These are phyloP conservation scores for Alfaro cultratus DNA, from an alignment of 2,797 vertebrate genomes.

Conservation along the genomic window DNA sequence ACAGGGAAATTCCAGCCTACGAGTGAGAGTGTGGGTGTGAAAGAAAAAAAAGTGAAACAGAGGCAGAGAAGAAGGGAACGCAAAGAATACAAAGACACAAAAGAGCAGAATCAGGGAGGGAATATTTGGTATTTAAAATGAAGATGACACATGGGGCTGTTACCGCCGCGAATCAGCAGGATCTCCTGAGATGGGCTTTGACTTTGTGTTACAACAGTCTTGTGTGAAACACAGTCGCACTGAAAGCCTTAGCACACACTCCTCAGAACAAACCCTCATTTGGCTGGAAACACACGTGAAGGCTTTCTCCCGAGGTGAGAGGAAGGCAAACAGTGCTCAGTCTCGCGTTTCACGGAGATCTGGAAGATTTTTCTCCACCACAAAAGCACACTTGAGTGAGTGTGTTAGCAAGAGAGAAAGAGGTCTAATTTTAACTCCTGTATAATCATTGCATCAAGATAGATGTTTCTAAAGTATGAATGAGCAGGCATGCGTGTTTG, in stretches of 20 bases:
- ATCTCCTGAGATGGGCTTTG: slow-evolving; percentile 60
- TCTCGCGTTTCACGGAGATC: slow-evolving; percentile 51
- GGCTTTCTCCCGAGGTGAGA: slow-evolving; percentile 46
- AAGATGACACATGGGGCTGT: slow-evolving; percentile 63
- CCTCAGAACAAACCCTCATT: slow-evolving; percentile 38
- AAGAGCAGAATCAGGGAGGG: slow-evolving; percentile 45
- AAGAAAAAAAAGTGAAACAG: slow-evolving; percentile 18
- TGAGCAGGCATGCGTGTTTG: slow-evolving; percentile 15
- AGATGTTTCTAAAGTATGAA: slow-evolving; percentile 28
- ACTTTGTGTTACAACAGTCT: slow-evolving; percentile 62
- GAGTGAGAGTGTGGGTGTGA: slow-evolving; percentile 53
- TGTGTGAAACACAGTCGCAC: slow-evolving; percentile 38
- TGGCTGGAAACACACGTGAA: slow-evolving; percentile 42
- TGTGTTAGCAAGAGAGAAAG: slow-evolving; percentile 4
- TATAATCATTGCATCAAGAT: slow-evolving; percentile 39
- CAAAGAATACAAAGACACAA: slow-evolving; percentile 55
- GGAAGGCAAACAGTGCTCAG: slow-evolving; percentile 43
- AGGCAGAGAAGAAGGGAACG: slow-evolving; percentile 25
- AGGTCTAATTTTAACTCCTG: slow-evolving; percentile 48
- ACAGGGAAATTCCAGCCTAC: slow-evolving; percentile 50
- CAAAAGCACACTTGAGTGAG: slow-evolving; percentile 38
- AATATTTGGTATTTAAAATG: slow-evolving; percentile 64
- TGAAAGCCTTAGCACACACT: slow-evolving; percentile 16
- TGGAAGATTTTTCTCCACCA: slow-evolving; percentile 38
- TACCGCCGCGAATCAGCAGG: slow-evolving; percentile 49